A percentile compares a stretch with the other conserved stretches of the same genome.
Evolutionary conservation across 2,888 invertebrate species (phyloP).

Genomic region (Drepana falcataria): DNA sequence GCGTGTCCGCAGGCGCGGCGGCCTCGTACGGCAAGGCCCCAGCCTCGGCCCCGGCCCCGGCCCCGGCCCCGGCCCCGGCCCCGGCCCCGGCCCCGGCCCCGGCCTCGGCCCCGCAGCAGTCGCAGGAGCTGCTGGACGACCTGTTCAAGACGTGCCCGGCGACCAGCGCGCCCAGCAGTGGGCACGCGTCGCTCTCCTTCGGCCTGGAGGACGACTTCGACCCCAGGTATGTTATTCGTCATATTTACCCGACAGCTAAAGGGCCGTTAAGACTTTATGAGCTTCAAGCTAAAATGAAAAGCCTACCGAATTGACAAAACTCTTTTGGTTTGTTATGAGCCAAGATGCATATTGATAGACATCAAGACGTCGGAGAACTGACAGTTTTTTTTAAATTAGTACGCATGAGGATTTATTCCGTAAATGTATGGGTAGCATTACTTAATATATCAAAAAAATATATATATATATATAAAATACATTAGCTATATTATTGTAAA

Average conservation of each 20-base stretch:
- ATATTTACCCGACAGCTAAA: background rate
- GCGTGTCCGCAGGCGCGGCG: conserved; percentile 46
- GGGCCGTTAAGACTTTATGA: background rate
- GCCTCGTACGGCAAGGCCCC: conserved; percentile 54
- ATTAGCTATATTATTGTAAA: no score
- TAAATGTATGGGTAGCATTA: no score
- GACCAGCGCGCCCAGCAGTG: conserved; percentile 40
- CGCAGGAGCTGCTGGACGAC: conserved; percentile 74
- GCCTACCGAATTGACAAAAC: no score
- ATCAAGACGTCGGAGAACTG: no score
- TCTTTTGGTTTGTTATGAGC: no score
- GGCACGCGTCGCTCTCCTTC: conserved; percentile 2
- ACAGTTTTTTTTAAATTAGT: no score
- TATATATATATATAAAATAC: no score
- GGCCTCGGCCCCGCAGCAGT: conserved; percentile 21
- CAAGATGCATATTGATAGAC: no score
- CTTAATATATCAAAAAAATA: no score
- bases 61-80: conserved; percentile 3
- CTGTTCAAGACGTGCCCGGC: conserved; percentile 77
- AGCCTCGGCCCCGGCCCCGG: conserved; percentile 29
- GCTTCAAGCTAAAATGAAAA: background rate
- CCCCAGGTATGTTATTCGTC: conserved; percentile 61
- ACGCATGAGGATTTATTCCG: no score
- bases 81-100: conserved; percentile 23
- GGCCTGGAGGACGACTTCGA: conserved; percentile 80